Evolutionary conservation across 1,140 invertebrate species (phyloP).

Genomic region (Cotesia vestalis): DNA sequence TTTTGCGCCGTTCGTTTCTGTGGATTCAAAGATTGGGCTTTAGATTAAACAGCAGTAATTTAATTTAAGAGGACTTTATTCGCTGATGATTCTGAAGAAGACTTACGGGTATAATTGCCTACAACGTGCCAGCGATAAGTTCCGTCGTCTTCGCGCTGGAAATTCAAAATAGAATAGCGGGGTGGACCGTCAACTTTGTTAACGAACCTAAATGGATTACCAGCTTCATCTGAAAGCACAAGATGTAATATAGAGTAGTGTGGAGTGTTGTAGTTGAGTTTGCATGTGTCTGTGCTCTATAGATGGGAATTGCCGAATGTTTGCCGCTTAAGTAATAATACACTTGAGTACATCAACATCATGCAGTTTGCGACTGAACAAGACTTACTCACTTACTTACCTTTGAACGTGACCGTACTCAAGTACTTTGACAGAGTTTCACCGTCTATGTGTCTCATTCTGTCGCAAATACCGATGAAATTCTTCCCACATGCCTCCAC

Average conservation of each 20-base stretch:
- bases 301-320: not conserved
- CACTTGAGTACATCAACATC: conserved; percentile 11
- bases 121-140: conserved; percentile 63
- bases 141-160: conserved; percentile 56
- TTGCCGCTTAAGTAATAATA: not conserved
- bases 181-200: conserved; percentile 65
- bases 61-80: not conserved
- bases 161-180: conserved; percentile 69
- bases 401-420: conserved; percentile 67
- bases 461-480: conserved; percentile 59
- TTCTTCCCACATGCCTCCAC: conserved; percentile 54
- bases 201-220: conserved; percentile 62
- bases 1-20: conserved; percentile 57
- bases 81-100: not conserved
- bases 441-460: conserved; percentile 63
- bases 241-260: not conserved
- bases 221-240: conserved; percentile 62
- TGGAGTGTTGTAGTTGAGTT: not conserved
- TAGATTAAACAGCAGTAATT: not conserved
- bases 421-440: conserved; percentile 59
- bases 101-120: conserved; percentile 68
- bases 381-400: conserved; percentile 45
- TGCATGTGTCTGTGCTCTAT: too few species aligned
- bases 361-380: not conserved
- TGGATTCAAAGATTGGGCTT: not conserved